Conservation (phyloP, 64 coral and sea anemone species). For the Hydrozoanthus tunicans region DNA sequence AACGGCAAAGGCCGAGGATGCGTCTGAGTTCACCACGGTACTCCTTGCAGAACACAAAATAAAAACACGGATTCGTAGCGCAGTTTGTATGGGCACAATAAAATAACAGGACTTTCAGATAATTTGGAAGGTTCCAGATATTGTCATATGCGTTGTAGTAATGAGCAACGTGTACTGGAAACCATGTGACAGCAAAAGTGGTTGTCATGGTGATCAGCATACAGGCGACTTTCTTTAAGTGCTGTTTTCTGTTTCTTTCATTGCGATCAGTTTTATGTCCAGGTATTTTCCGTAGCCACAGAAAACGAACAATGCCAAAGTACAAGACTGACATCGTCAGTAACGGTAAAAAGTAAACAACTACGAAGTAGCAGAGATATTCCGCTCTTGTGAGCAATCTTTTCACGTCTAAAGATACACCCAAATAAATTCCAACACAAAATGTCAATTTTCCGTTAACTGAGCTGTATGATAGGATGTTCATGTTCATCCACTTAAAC, state of each 20-base stretch:
- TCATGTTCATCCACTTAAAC: not conserved
- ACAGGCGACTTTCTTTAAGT: not conserved
- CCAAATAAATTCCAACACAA: not conserved
- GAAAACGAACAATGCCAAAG: constrained; percentile 5
- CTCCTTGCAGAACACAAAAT: too few species aligned
- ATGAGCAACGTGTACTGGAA: not conserved
- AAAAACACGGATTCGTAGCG: too few species aligned
- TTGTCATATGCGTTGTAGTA: not conserved
- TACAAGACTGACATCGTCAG: constrained; percentile 13
- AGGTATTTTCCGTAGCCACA: constrained; percentile 23
- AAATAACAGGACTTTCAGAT: too few species aligned
- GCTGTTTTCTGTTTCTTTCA: not conserved
- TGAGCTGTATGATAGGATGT: not conserved
- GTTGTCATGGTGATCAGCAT: not conserved
- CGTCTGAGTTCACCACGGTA: too few species aligned
- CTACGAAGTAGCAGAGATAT: not conserved
- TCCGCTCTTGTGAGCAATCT: not conserved
- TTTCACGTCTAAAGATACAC: not conserved
- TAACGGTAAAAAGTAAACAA: not conserved
- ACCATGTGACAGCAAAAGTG: not conserved
- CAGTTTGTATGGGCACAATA: too few species aligned
- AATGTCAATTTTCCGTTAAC: not conserved
- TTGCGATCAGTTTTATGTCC: not conserved
- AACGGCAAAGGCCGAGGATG: too few species aligned
- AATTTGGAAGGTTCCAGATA: not conserved